Conservation (phyloP, 1,140 invertebrate species). For the Tenebrio molitor region DNA sequence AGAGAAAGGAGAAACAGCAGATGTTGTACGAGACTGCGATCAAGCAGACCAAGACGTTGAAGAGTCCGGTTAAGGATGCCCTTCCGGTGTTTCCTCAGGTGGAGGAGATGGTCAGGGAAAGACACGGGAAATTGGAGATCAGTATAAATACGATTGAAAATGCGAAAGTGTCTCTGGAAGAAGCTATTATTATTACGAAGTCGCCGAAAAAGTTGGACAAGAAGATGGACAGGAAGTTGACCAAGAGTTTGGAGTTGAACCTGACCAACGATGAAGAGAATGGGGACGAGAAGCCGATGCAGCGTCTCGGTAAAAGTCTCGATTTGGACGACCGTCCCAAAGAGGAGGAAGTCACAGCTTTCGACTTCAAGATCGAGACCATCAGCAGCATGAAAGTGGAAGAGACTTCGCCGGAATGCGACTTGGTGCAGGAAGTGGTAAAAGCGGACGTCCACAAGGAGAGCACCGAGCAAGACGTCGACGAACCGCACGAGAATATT, state of each 20-base stretch:
- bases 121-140: constrained; percentile 65
- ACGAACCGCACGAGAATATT: constrained; percentile 61
- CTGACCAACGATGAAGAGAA: constrained; percentile 55
- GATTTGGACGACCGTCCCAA: constrained; percentile 62
- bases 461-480: constrained; percentile 7
- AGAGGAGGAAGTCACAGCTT: constrained; percentile 58
- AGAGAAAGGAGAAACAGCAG: constrained; percentile 78
- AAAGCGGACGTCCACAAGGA: constrained; percentile 63
- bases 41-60: constrained; percentile 78
- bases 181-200: constrained; percentile 75
- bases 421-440: constrained; percentile 67
- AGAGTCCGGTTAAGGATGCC: constrained; percentile 77
- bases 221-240: constrained; percentile 75
- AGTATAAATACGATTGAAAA: constrained; percentile 66
- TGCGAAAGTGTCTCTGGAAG: constrained; percentile 62
- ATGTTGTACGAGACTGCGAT: constrained; percentile 79
- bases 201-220: constrained; percentile 78
- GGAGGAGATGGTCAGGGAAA: constrained; percentile 71
- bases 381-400: constrained; percentile 65
- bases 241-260: constrained; percentile 74
- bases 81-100: constrained; percentile 77
- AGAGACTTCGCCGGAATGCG: constrained; percentile 57
- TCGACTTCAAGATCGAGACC: constrained; percentile 74
- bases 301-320: constrained; percentile 64
- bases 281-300: constrained; percentile 55